Percentiles rank a stretch among this genome's conserved stretches.
phyloP scores from a whole-genome alignment of 1,140 invertebrate genomes.

The Cotesia typhae region DNA sequence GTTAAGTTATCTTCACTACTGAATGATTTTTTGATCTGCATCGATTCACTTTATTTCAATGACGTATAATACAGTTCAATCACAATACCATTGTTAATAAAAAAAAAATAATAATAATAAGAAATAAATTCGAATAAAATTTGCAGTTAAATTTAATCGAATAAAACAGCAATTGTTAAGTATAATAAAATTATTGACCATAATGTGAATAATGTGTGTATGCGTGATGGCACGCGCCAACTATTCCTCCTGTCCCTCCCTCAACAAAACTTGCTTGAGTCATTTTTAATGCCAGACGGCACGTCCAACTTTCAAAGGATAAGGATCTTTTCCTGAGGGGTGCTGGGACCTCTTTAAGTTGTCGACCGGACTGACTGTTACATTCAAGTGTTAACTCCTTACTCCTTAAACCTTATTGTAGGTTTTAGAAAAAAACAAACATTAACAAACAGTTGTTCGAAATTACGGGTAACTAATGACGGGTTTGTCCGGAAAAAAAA shows the following conservation, averaged over 20 bases:
- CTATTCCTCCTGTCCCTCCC: constrained; percentile 27
- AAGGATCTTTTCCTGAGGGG: constrained; percentile 18
- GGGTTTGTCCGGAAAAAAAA: no score
- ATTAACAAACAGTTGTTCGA: background rate
- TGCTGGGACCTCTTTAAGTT: constrained; percentile 12
- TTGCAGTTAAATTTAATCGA: background rate
- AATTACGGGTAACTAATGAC: background rate
- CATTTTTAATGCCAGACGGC: constrained; percentile 18
- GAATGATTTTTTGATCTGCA: constrained; percentile 30
- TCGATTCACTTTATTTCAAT: constrained; percentile 31
- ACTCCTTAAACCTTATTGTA: background rate
- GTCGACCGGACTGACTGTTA: background rate
- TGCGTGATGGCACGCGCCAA: constrained; percentile 38
- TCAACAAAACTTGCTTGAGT: constrained; percentile 8
- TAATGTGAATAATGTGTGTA: constrained; percentile 31
- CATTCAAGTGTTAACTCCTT: background rate
- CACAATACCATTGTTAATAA: background rate
- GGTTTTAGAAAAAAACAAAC: no score
- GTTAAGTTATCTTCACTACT: constrained; percentile 40
- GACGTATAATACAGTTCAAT: background rate
- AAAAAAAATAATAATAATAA: constrained; percentile 28
- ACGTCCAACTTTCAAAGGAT: constrained; percentile 16
- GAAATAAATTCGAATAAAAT: constrained; percentile 19
- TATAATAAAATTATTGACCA: constrained; percentile 1
- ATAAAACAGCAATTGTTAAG: constrained; percentile 1